phyloP scores from a whole-genome alignment of 2,888 invertebrate species.

The Brenthis hecate region DNA sequence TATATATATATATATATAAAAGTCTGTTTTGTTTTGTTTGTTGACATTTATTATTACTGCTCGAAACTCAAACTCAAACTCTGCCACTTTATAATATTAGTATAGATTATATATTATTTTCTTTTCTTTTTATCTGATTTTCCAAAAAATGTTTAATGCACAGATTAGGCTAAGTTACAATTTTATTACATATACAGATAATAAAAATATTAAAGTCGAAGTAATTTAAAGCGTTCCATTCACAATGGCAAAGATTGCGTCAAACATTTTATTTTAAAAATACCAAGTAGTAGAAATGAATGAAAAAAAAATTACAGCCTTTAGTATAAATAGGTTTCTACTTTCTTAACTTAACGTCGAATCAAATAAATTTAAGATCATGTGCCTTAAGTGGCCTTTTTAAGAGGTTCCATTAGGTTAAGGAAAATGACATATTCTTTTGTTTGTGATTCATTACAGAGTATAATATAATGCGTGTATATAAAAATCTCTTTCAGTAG shows the following conservation, averaged over 20 bases:
- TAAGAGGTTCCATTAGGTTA: constrained; percentile 30
- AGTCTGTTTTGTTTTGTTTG: too few relatives aligned
- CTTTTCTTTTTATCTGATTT: too few relatives aligned
- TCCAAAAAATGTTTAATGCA: too few relatives aligned
- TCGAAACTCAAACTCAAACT: too few relatives aligned
- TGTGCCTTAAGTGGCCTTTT: constrained; percentile 26
- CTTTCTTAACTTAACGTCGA: constrained; percentile 26
- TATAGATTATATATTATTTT: too few relatives aligned
- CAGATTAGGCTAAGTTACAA: too few relatives aligned
- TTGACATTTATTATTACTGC: too few relatives aligned
- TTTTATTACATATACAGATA: too few relatives aligned
- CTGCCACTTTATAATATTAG: too few relatives aligned
- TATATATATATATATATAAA: too few relatives aligned
- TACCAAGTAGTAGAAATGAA: background rate
- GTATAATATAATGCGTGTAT: background rate
- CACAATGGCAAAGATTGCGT: background rate
- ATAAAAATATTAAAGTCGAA: too few relatives aligned
- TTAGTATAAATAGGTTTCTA: constrained; percentile 12
- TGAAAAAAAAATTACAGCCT: background rate
- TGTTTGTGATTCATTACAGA: constrained; percentile 13
- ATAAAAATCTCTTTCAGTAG: background rate
- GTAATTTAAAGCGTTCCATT: too few relatives aligned
- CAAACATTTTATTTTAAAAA: background rate
- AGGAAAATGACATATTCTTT: constrained; percentile 28
- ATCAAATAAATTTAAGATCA: constrained; percentile 32